Conservation (phyloP, 1,140 invertebrate genomes). For the Grapholita molesta region DNA sequence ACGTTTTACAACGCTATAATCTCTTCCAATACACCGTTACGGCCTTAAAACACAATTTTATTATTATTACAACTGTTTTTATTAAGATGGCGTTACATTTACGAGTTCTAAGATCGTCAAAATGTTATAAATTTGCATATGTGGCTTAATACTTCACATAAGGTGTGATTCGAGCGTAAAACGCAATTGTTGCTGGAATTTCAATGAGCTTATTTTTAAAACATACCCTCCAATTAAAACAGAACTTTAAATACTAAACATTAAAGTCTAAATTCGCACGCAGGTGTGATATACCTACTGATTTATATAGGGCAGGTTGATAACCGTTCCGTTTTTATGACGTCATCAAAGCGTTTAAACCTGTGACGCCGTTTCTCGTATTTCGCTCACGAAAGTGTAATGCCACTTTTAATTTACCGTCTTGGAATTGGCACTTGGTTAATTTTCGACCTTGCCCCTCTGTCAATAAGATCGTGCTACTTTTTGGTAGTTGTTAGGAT, state of each 20-base stretch:
- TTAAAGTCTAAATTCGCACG: conserved; percentile 25
- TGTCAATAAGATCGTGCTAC: not conserved
- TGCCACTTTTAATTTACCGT: not conserved
- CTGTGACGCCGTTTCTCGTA: conserved; percentile 37
- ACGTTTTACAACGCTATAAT: conserved; percentile 4
- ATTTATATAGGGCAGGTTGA: conserved; percentile 40
- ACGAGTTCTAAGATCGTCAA: not conserved
- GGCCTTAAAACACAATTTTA: not conserved
- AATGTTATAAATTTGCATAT: conserved; percentile 25
- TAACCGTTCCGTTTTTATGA: conserved; percentile 50
- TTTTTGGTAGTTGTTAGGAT: not conserved
- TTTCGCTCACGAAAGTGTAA: conserved; percentile 32
- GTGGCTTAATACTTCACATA: conserved; percentile 32
- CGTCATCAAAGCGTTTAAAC: conserved; percentile 52
- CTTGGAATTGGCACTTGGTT: not conserved
- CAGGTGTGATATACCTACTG: conserved; percentile 14
- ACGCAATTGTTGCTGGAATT: conserved; percentile 29
- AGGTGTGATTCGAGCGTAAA: conserved; percentile 35
- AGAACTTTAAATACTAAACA: not conserved
- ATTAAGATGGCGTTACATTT: conserved; percentile 1
- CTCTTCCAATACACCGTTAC: not conserved
- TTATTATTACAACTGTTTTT: conserved; percentile 16
- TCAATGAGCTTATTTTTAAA: conserved; percentile 22
- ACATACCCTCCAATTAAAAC: conserved; percentile 16
- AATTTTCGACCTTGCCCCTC: not conserved